Evolutionary conservation across 2,888 invertebrate genomes (phyloP).

Genomic region (Nyleta sp.): DNA sequence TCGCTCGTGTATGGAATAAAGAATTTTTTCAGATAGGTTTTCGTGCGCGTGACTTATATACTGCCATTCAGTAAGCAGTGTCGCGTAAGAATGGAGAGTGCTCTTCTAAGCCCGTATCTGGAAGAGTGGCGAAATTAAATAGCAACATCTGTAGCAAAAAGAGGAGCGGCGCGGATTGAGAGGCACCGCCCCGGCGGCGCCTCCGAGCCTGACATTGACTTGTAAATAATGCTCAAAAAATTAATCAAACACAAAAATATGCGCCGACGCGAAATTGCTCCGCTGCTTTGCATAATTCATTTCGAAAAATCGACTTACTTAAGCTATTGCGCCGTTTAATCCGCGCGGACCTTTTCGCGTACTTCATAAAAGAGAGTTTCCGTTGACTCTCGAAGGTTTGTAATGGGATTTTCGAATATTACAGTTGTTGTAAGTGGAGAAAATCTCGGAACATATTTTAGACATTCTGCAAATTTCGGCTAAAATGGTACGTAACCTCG

Average conservation of each 20-base stretch:
- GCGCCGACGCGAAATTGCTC: slow-evolving; percentile 17
- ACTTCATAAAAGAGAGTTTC: too few species aligned
- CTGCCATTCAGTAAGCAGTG: slow-evolving; percentile 48
- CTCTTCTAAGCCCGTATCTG: slow-evolving; percentile 32
- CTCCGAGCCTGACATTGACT: slow-evolving; percentile 36
- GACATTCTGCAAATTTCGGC: too few species aligned
- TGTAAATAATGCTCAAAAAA: slow-evolving; percentile 50
- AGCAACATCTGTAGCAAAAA: slow-evolving; percentile 52
- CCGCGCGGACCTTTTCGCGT: too few species aligned
- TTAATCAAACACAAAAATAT: slow-evolving; percentile 39
- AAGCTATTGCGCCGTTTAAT: neutral
- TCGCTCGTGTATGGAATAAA: slow-evolving; percentile 53
- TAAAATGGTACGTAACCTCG: too few species aligned
- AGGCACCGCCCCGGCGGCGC: slow-evolving; percentile 37
- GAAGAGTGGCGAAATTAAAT: slow-evolving; percentile 54
- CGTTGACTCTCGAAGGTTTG: too few species aligned
- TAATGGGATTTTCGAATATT: too few species aligned
- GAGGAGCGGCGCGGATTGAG: slow-evolving; percentile 35
- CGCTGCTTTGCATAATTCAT: slow-evolving; percentile 31
- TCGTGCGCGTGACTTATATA: slow-evolving; percentile 56
- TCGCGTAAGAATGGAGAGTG: slow-evolving; percentile 47
- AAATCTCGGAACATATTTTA: too few species aligned
- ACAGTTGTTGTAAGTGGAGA: too few species aligned
- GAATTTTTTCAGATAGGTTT: slow-evolving; percentile 55
- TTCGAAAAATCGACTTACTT: slow-evolving; percentile 1